Evolutionary conservation across 2,797 vertebrate species (phyloP), one percentile per base, ranked within the genome.

Genomic region (Enteromius treurensis): DNA sequence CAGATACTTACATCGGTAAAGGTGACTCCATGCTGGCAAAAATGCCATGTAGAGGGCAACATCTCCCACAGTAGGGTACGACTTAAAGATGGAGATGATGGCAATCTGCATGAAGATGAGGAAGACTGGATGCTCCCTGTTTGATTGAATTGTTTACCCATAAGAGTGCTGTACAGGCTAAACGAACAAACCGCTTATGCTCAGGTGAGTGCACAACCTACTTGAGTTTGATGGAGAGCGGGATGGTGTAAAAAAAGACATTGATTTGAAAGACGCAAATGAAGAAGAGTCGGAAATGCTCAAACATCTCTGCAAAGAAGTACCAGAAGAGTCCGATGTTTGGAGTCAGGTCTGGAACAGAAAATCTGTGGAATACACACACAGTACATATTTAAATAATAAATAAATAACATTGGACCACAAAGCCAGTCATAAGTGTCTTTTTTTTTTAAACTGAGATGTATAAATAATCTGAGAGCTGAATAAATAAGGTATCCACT

Each of bases 291-390:
- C 97, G 97, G 70, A 99, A 99, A 91, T 99, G 98, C 75, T 99
- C 97, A 80, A 99, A 99, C 98, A 99, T 98, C 95, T 99, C 98
- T 0, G 98, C 97, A 83, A 99, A 99, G 95, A 99, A 99, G 91
- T 99, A 99, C 98, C 98, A 99, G 92, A 99, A 99, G 87, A 99
- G 96, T 73, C 98, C 98, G 23, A 99, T 96, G 92, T 99, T 99
- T 19, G 98, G 98, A 11, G 98, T 99, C 87, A 99, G 94, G 89
- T 99, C 98, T 51, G 98, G 97, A 51, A 99, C 97, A 0, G 97
- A 98, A 82, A 99, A 96, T 88, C 98, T 99, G 91, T 21, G 42
- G 29, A 73, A 70, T 4, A 74, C 29, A 85, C 37, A 84, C 82
- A 73, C 29, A 78, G 34, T 53, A 68, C 32, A 79, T 11, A 55